Percentiles rank a stretch among this genome's conserved stretches.
These are phyloP conservation scores for Globodera rostochiensis DNA, from an alignment of 1,140 invertebrate species.

Conservation along the genomic window DNA sequence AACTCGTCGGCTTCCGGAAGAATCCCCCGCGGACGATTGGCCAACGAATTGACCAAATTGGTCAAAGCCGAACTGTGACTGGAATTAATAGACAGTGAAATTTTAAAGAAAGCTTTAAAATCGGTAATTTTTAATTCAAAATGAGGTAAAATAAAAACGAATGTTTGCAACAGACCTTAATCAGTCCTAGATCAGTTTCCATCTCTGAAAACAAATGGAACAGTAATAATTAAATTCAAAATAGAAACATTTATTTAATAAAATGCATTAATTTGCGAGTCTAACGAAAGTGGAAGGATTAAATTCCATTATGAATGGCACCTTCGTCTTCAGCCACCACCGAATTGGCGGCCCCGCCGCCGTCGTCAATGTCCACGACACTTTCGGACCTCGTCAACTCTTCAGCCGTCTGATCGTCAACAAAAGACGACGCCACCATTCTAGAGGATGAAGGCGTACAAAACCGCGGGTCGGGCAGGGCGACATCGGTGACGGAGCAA, in stretches of 20 bases:
- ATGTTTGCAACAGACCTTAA: not conserved
- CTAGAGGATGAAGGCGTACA: not conserved
- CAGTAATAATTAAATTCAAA: too few relatives aligned
- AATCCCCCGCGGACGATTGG: not conserved
- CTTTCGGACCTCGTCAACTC: not conserved
- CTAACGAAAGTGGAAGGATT: too few relatives aligned
- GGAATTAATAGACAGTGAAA: not conserved
- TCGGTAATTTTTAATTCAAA: too few relatives aligned
- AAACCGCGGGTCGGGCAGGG: not conserved
- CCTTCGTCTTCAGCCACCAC: slow-evolving; percentile 8
- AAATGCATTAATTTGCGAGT: too few relatives aligned
- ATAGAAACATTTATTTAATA: too few relatives aligned
- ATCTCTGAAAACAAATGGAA: slow-evolving; percentile 1
- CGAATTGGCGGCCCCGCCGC: not conserved
- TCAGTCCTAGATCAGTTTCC: slow-evolving; percentile 17
- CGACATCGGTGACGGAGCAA: slow-evolving; percentile 21
- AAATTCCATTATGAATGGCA: not conserved
- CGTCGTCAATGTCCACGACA: too few relatives aligned
- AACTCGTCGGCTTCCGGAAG: not conserved
- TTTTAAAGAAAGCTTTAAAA: too few relatives aligned
- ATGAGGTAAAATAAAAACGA: not conserved
- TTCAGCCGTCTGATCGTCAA: not conserved
- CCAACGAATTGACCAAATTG: slow-evolving; percentile 25
- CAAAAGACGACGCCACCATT: not conserved
- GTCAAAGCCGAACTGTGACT: slow-evolving; percentile 31